A percentile compares a stretch with the other conserved stretches of the same genome.
These are phyloP conservation scores for Lagothrix lagotricha DNA, from an alignment of 2,797 vertebrate species.

Conservation along the genomic window DNA sequence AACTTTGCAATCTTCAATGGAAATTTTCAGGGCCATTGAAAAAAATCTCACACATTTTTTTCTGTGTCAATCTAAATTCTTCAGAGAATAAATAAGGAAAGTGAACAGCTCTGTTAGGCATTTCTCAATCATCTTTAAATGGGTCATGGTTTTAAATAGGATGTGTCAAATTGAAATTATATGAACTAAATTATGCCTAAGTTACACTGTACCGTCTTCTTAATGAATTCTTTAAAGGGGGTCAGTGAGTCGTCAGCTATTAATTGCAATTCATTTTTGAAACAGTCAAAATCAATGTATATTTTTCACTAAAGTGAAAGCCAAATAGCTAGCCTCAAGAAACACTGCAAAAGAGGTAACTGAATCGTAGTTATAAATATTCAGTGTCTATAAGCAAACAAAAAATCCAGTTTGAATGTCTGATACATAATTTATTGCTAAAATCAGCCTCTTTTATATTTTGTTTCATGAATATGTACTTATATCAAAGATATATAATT, in stretches of 20 bases:
- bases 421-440: neutral
- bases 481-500: neutral
- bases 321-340: neutral
- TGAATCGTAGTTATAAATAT: neutral
- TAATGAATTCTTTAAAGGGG: slow-evolving; percentile 70
- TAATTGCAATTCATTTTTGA: slow-evolving; percentile 64
- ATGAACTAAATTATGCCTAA: slow-evolving; percentile 71
- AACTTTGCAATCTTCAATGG: slow-evolving; percentile 53
- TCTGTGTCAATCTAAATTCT: slow-evolving; percentile 72
- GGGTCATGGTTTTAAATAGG: slow-evolving; percentile 80
- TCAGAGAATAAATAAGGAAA: slow-evolving; percentile 61
- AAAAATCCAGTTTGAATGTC: neutral
- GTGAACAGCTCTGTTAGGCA: slow-evolving; percentile 63
- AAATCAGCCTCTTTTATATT: neutral
- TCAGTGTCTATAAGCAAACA: neutral
- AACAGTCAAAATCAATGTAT: slow-evolving; percentile 17
- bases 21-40: slow-evolving; percentile 69
- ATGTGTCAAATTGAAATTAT: slow-evolving; percentile 58
- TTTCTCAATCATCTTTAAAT: slow-evolving; percentile 78
- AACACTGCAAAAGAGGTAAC: neutral
- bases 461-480: neutral
- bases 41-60: slow-evolving; percentile 36
- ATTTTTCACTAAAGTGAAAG: slow-evolving; percentile 28
- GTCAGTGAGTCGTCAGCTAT: slow-evolving; percentile 51
- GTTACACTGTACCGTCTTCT: slow-evolving; percentile 40